Base-by-base conservation (phyloP, 2,888 invertebrate genomes). In the Timema podura region DNA sequence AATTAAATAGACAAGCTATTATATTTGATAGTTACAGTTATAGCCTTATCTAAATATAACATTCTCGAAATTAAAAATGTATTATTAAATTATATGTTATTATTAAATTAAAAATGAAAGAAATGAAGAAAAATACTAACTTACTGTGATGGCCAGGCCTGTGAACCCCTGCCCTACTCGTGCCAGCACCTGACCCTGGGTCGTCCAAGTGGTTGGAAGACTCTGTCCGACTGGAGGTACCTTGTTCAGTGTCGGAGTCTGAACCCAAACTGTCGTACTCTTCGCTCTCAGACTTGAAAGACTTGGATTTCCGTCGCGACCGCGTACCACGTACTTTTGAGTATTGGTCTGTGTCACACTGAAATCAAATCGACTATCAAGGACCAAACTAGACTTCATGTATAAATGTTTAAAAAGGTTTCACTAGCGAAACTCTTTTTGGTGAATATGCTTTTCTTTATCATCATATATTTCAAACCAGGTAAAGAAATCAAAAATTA, bases 171-270 rank as follows among this genome's bases (percentile, higher is more conserved):
- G 68, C 68, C 64, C 71, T 54, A n/a, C n/a, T n/a, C n/a, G n/a
- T n/a, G 54, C 71, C 69, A 49, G 68, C 13, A n/a, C 68, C 68
- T 54, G 70, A 64, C 57, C 80, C 81, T 68, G 81, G 79, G 71
- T 84, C 84, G 74, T 84, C 84, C 74, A 84, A 76, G 72, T 83
- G 84, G 75, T 81, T 82, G 68, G 83, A 82, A 15, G 83, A 82
- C 74, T 85, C 84, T 30, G 81, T 82, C 57, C 83, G 82, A 77
- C 81, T 82, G 72, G 82, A 83, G 65, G 82, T 83, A 9, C 90
- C 91, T 79, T 88, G 87, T 76, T 87, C 88, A 79, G 84, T 81
- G 75, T 85, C 85, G 75, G 83, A 84, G 76, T 85, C 85, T 64
- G 85, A 84, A 72, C 85, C 85, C 46, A 85, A 78, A 57, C 85